Conservation (phyloP, 2,113 vertebrate species). For the Cochlearius cochlearius region DNA sequence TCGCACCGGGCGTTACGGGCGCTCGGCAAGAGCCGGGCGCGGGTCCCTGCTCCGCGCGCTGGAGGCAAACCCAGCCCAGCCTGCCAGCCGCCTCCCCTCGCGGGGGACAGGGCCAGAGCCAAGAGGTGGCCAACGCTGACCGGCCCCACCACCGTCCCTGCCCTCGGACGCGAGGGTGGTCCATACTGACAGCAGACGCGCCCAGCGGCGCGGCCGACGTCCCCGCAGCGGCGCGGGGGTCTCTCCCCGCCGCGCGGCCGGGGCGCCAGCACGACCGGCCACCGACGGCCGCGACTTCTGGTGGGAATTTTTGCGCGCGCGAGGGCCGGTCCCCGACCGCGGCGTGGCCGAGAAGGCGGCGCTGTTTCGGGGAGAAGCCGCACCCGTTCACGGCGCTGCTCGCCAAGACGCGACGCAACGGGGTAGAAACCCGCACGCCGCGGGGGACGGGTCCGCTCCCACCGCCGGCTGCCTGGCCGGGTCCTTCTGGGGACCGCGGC, state of each 20-base stretch:
- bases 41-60: not conserved
- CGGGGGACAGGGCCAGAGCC: not conserved
- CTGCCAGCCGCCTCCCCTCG: not conserved
- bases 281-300: not conserved
- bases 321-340: not conserved
- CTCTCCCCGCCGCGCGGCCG: not conserved
- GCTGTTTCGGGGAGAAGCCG: not conserved
- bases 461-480: not conserved
- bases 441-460: not conserved
- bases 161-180: not conserved
- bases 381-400: not conserved
- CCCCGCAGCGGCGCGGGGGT: not conserved
- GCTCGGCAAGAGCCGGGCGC: too few species aligned
- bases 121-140: not conserved
- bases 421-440: not conserved
- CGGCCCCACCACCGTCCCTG: not conserved
- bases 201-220: fast-evolving
- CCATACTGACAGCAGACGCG: not conserved
- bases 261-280: not conserved
- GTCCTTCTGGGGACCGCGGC: not conserved
- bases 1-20: not conserved
- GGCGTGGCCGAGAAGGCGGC: not conserved
- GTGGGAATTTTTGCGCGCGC: not conserved
- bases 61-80: not conserved
- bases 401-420: not conserved